Base-by-base conservation (phyloP, 2,888 invertebrate genomes). In the Anticlea derivata region DNA sequence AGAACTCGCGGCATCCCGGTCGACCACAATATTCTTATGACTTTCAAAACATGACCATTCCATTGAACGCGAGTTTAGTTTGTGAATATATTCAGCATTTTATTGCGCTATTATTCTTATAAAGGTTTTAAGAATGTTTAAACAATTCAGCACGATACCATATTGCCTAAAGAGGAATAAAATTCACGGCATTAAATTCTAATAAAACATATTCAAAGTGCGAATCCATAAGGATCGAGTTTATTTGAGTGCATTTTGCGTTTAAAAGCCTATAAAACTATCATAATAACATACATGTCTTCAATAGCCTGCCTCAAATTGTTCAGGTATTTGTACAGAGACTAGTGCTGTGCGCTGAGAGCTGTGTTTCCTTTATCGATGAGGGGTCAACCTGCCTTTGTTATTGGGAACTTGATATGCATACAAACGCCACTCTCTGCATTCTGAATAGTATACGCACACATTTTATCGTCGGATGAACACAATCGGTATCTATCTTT, bases 21-120 rank as follows among this genome's bases (percentile, higher is more conserved):
- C 70, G 71, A 68, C 67, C 73, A 75, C 79, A 76, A 79, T 84
- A 80, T 81, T 82, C 78, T 78, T 80, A 78, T 78, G 71, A 78
- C 78, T 83, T 80, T 76, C 78, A 74, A 84, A 86, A 87, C 84
- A 86, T 78, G 78, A 78, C 72, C 83, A 84, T 85, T 82, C 79
- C 82, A 79, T 83, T 84, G 78, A 74, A 79, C 70, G 75, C 74
- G 63, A 67, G 63, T 66, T 71, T 71, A 66, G 68, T 67, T 64
- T 70, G 57, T 73, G 73, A 74, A 79, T 80, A 80, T 76, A 73
- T 79, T 83, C 70, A 75, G 78, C 66, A 68, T 80, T 83, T 82
- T 83, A 82, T 81, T 72, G 55, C 68, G 65, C 77, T 73, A 76
- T 83, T 78, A 80, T 80, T 80, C 75, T 77, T 73, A 78, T 77